Evolutionary conservation across 2,113 vertebrate genomes (phyloP).

Genomic region (Alosa alosa): DNA sequence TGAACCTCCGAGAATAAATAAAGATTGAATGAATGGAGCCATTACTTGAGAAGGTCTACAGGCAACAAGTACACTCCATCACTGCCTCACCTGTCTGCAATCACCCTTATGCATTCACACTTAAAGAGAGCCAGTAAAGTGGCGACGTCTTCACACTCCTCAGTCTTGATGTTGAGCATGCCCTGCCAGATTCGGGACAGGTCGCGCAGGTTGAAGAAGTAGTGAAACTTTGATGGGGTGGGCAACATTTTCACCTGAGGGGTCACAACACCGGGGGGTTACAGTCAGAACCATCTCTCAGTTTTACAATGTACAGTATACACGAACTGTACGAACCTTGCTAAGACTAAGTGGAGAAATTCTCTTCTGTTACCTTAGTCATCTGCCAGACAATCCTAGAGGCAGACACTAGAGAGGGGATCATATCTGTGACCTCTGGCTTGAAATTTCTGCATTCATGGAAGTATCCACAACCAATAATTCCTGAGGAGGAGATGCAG

Average conservation of each 20-base stretch:
- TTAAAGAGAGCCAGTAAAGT: constrained; percentile 61
- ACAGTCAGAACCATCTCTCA: constrained; percentile 36
- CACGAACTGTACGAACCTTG: neutral
- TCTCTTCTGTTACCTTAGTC: constrained; percentile 75
- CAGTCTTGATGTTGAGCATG: constrained; percentile 77
- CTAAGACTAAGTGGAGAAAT: neutral
- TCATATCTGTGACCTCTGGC: constrained; percentile 66
- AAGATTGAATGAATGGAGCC: neutral
- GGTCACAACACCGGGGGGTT: constrained; percentile 61
- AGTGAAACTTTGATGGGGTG: constrained; percentile 88
- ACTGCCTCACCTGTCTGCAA: constrained; percentile 73
- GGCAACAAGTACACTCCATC: neutral
- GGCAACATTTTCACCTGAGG: constrained; percentile 85
- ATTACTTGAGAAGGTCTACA: neutral
- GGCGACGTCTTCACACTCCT: constrained; percentile 72
- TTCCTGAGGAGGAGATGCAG: constrained; percentile 54
- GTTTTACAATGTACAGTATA: neutral
- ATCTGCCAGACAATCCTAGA: constrained; percentile 82
- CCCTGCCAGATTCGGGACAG: constrained; percentile 90
- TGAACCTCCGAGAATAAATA: no score
- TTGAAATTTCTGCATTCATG: constrained; percentile 74
- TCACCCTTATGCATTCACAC: constrained; percentile 70
- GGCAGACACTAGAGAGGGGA: constrained; percentile 70
- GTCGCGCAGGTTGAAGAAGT: constrained; percentile 87
- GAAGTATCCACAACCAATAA: constrained; percentile 82